Base-by-base conservation (phyloP, 2,113 vertebrate genomes). In the Nycticebus coucang region DNA sequence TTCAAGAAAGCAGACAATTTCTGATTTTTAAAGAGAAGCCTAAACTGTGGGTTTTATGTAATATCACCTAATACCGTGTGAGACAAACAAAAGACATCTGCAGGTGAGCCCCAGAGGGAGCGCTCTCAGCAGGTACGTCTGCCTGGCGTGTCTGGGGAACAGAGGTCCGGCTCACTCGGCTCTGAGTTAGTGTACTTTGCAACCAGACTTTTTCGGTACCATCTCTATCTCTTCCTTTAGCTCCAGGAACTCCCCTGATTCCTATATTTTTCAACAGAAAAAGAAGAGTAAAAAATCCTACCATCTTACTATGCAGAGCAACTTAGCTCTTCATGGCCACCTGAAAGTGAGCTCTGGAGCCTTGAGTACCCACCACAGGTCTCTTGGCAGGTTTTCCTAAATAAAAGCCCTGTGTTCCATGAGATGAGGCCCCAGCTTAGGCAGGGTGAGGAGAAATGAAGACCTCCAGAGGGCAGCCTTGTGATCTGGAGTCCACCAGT, bases 401-500 rank as follows among this genome's bases (percentile, higher is more conserved):
- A 41, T 4, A 57, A 26, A 60, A 45, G 22, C 30, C 0, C 26
- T 66, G 7, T 1, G 30, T 35, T 69, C 68, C 74, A 1, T 41
- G 85, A 78, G 35, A 17, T 14, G 45, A 41, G 75, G 14, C 21
- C 7, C 28, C 14, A 10, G 1, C 4, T 5, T 41, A 30, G 50
- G 37, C n/a, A 30, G 26, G 30, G 24, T 9, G 11, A 21, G n/a
- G 12, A 24, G 45, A 22, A 59, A 2, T 6, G 18, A n/a, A 85
- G 19, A 33, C 19, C 28, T 35, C 17, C 13, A 2, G 35, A 91
- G 10, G 21, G 1, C 26, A 90, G 57, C 8, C 18, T 59, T 11
- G 13, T 41, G 2, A 78, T 2, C 1, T 0, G 14, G 28, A 28
- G 17, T 74, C 50, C 2, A 7, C 1, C 68, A 60, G 14, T 53